Percentiles rank a stretch among this genome's conserved stretches.
phyloP scores from a whole-genome alignment of 1,140 invertebrate genomes.

The Eupeodes corollae region DNA sequence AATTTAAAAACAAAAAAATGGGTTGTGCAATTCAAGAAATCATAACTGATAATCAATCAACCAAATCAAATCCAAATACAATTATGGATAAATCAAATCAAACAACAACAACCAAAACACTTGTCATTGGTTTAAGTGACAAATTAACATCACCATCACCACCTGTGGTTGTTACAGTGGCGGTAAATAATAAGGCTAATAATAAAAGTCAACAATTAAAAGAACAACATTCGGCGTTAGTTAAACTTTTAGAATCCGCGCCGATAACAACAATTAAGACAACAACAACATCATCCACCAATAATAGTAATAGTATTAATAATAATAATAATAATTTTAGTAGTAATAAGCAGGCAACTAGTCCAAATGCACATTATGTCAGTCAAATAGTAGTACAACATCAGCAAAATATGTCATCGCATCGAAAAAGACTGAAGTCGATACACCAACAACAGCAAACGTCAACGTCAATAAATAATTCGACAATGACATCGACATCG shows the following conservation, averaged over 20 bases:
- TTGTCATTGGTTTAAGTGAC: not conserved
- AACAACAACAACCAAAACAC: not conserved
- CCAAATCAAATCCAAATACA: not conserved
- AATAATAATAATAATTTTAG: slow-evolving; percentile 13
- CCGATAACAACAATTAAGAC: slow-evolving; percentile 16
- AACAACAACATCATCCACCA: slow-evolving; percentile 11
- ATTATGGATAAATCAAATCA: not conserved
- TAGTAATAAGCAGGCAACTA: slow-evolving; percentile 24
- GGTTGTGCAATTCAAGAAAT: slow-evolving; percentile 36
- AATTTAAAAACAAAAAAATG: slow-evolving; percentile 19
- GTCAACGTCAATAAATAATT: slow-evolving; percentile 11
- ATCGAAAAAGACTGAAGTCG: slow-evolving; percentile 9
- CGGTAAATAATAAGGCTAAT: slow-evolving; percentile 9
- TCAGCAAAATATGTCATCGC: slow-evolving; percentile 18
- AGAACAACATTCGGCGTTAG: slow-evolving; percentile 33
- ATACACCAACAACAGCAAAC: slow-evolving; percentile 22
- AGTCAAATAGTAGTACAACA: slow-evolving; percentile 7
- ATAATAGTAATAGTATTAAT: slow-evolving; percentile 1
- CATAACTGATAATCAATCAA: slow-evolving; percentile 2
- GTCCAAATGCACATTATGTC: not conserved
- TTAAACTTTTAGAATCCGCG: slow-evolving; percentile 33
- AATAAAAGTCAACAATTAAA: slow-evolving; percentile 31
- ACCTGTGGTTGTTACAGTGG: not conserved
- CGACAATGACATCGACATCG: slow-evolving; percentile 19
- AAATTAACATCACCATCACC: slow-evolving; percentile 15